Evolutionary conservation across 2,888 invertebrate species (phyloP), one percentile per base, ranked within the genome.

Genomic region (Andrena flavipes): DNA sequence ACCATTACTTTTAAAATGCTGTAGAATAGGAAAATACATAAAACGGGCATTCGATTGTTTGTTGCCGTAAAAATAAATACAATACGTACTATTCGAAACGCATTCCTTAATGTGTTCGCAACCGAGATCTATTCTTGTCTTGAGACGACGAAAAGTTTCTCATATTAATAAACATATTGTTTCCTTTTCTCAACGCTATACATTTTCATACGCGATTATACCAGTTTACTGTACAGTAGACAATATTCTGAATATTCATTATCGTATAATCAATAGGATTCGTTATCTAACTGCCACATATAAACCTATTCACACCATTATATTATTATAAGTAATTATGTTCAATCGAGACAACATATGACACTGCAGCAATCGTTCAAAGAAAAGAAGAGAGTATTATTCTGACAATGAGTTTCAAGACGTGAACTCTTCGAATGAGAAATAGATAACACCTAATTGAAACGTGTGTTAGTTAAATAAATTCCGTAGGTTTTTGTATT

Each of bases 1-100:
- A 49, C 65, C 13, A 51, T 51, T 20, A 26, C 68, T 76, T n/a
- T 33, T 20, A 48, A 35, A 13, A 48, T 20, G n/a, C 49, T 42
- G 20, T 29, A 23, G 35, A 48, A 78, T 62, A 65, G 30, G 7
- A 59, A 69, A 42, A 42, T 13, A 42, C 35, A 13, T 42, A 13
- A 10, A 42, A 13, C 35, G 13, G 13, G 13, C 35, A 3, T 42
- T 42, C 3, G 35, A 42, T 56, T 20, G 42, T 29, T 5, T 35
- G 8, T 13, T 20, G 13, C 72, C 6, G 23, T 20, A 59, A 10
- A 64, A 60, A 10, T 1, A 64, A 7, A 8, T 35, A n/a, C 10
- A 23, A 13, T 33, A 20, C 6, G n/a, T 49, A 30, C 30, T n/a
- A 29, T 29, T 16, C 13, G 51, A 54, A 54, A 20, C 54, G 20